Evolutionary conservation across 2,797 vertebrate genomes (phyloP).

Genomic region (Philypnodon macrostomus): DNA sequence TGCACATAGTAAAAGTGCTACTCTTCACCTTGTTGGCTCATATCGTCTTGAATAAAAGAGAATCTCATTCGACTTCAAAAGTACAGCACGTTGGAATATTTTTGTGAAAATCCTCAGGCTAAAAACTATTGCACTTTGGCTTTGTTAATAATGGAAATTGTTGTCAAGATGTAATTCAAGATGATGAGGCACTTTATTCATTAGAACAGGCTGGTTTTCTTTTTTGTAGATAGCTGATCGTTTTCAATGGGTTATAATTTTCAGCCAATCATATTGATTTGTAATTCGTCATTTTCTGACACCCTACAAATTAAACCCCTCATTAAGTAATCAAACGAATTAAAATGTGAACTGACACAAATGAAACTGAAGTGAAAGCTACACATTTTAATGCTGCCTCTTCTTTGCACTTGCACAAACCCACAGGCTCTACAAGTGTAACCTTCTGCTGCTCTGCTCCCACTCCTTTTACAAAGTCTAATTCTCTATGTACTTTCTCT

Average conservation of each 20-base stretch:
- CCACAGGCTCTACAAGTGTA: slow-evolving; percentile 33
- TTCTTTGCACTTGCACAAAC: slow-evolving; percentile 14
- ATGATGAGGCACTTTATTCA: neutral
- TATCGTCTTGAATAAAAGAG: too few species aligned
- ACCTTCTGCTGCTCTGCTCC: slow-evolving; percentile 41
- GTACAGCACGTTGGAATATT: neutral
- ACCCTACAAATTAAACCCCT: slow-evolving; percentile 1
- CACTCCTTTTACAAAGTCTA: slow-evolving; percentile 53
- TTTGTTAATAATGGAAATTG: neutral
- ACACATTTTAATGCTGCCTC: slow-evolving; percentile 1
- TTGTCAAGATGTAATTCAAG: too few species aligned
- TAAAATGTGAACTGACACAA: neutral
- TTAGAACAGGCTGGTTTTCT: neutral
- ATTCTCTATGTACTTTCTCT: slow-evolving; percentile 49
- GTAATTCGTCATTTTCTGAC: slow-evolving; percentile 1
- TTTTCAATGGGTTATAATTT: slow-evolving; percentile 1
- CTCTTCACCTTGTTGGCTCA: too few species aligned
- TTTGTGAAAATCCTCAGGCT: neutral
- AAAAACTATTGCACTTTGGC: neutral
- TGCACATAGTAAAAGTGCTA: too few species aligned
- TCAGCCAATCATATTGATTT: slow-evolving; percentile 1
- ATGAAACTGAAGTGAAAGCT: neutral
- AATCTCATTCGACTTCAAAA: too few species aligned
- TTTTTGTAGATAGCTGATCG: neutral
- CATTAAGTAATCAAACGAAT: slow-evolving; percentile 5